These are phyloP conservation scores for Leptinotarsa haldemani DNA, from an alignment of 2,888 invertebrate species.

Conservation along the genomic window DNA sequence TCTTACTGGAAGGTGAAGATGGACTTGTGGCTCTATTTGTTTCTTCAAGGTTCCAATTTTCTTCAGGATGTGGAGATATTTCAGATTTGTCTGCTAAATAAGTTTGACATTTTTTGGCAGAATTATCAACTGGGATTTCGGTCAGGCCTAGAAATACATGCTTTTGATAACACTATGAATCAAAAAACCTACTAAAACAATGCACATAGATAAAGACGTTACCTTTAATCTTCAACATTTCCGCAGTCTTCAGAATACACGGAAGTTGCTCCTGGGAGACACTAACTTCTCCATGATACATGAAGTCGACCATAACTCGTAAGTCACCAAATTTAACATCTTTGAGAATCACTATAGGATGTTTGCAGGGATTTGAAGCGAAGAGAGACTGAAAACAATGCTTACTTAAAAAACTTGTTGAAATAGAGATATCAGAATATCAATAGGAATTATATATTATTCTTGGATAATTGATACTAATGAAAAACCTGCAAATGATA, in stretches of 20 bases:
- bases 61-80: constrained; percentile 70
- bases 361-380: constrained; percentile 86
- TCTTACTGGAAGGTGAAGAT: constrained; percentile 67
- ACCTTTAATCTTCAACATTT: constrained; percentile 87
- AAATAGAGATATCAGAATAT: neutral
- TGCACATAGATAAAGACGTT: neutral
- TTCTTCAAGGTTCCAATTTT: constrained; percentile 69
- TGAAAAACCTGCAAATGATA: too few species aligned
- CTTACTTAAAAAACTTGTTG: neutral
- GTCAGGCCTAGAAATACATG: constrained; percentile 71
- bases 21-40: constrained; percentile 73
- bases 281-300: constrained; percentile 94
- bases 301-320: constrained; percentile 90
- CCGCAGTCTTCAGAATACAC: constrained; percentile 83
- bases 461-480: too few species aligned
- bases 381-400: constrained; percentile 76
- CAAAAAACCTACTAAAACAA: neutral
- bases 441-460: too few species aligned
- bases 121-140: constrained; percentile 85
- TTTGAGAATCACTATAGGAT: constrained; percentile 90
- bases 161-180: constrained; percentile 3
- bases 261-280: constrained; percentile 90
- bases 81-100: constrained; percentile 68
- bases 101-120: constrained; percentile 78
- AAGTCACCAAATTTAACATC: constrained; percentile 88